Evolutionary conservation across 2,888 invertebrate species (phyloP).

Genomic region (Cryptocheilus praepositus): DNA sequence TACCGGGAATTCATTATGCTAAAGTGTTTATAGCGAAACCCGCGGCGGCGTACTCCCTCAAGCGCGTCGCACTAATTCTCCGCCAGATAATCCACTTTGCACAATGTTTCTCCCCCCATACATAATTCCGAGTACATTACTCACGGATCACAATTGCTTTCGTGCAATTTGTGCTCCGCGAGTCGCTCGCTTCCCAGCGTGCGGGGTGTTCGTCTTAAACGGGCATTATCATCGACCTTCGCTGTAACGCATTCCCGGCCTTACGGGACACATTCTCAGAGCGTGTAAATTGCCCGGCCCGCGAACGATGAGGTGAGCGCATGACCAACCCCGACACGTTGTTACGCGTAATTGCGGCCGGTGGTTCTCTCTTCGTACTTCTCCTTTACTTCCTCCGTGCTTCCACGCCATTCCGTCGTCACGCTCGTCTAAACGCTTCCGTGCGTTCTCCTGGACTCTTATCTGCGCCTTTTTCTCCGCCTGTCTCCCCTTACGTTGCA

Average conservation of each 20-base stretch:
- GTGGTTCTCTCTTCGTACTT: background rate
- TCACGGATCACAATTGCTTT: slow-evolving; percentile 30
- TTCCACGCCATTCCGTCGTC: background rate
- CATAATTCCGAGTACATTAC: slow-evolving; percentile 15
- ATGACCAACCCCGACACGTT: background rate
- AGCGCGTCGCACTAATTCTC: slow-evolving; percentile 19
- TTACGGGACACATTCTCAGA: background rate
- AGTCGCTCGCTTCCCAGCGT: slow-evolving; percentile 11
- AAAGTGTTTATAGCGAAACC: slow-evolving; percentile 33
- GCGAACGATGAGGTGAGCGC: slow-evolving; percentile 1
- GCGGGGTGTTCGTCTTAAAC: slow-evolving; percentile 16
- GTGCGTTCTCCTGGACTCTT: too few species aligned
- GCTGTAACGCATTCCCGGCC: slow-evolving; percentile 12
- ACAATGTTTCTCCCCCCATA: slow-evolving; percentile 29
- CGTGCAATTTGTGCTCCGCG: slow-evolving; percentile 17
- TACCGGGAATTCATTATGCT: slow-evolving; percentile 5
- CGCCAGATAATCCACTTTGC: slow-evolving; percentile 31
- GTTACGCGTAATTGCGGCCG: background rate
- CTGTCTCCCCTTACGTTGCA: too few species aligned
- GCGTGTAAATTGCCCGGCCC: slow-evolving; percentile 6
- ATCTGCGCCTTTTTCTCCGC: too few species aligned
- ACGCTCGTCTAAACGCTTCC: too few species aligned
- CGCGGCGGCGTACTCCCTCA: slow-evolving; percentile 29
- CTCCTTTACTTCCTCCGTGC: background rate
- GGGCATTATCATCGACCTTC: slow-evolving; percentile 31